These are phyloP conservation scores for Enchytraeus crypticus DNA, from an alignment of 2,888 invertebrate species.

Conservation along the genomic window DNA sequence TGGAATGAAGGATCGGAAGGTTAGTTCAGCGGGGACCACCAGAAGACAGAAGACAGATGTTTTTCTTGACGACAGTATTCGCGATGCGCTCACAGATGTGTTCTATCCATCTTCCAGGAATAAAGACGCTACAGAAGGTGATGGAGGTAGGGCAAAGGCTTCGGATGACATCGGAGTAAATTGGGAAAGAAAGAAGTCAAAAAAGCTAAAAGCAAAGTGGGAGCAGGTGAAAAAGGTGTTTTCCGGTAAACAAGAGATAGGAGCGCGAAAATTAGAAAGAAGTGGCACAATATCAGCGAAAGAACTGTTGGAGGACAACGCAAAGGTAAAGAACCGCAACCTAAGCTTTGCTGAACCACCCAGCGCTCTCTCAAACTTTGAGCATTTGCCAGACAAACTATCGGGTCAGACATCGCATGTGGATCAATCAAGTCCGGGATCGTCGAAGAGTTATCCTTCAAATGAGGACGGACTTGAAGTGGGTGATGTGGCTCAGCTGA, in stretches of 20 bases:
- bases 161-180: background rate
- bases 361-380: background rate
- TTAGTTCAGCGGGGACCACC: background rate
- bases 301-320: background rate
- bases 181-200: conserved; percentile 12
- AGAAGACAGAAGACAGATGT: background rate
- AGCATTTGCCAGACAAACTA: background rate
- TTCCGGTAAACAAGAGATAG: background rate
- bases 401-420: background rate
- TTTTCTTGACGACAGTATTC: background rate
- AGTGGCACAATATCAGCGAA: background rate
- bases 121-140: background rate
- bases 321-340: background rate
- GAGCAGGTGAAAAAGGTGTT: conserved; percentile 18
- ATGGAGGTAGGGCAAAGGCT: background rate
- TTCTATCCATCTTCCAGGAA: background rate
- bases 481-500: background rate
- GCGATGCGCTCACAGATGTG: background rate
- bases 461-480: no score
- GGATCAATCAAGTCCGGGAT: conserved; percentile 9
- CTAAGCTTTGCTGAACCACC: background rate
- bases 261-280: background rate
- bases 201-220: conserved; percentile 16
- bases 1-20: background rate
- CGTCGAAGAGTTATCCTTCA: conserved; percentile 12